phyloP scores from a whole-genome alignment of 35 echinoderm and acorn worm species.

The Holothuria glaberrima region DNA sequence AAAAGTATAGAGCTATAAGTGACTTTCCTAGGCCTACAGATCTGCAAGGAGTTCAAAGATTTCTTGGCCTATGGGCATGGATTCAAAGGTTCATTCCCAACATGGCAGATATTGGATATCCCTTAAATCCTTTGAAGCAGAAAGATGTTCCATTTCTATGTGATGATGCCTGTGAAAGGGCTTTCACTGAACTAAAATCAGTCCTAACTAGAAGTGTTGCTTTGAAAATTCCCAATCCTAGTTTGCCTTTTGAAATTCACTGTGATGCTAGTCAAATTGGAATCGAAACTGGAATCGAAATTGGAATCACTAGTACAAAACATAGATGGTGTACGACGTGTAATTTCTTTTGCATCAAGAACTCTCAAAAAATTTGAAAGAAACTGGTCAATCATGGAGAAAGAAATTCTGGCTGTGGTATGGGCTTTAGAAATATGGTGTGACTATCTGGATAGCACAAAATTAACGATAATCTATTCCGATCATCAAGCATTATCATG shows the following conservation, averaged over 20 bases:
- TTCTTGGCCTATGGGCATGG: conserved; percentile 27
- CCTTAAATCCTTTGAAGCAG: background rate
- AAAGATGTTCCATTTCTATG: conserved; percentile 18
- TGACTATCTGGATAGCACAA: conserved; percentile 43
- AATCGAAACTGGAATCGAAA: too few species aligned
- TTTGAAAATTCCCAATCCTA: conserved; percentile 23
- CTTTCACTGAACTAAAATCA: background rate
- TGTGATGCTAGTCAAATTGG: conserved; percentile 53
- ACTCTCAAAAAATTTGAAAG: conserved; percentile 19
- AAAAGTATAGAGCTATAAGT: conserved; percentile 38
- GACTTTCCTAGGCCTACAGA: background rate
- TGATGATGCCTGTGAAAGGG: conserved; percentile 13
- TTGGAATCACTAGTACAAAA: conserved; percentile 25
- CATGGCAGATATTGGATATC: conserved; percentile 25
- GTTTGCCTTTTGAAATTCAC: conserved; percentile 42
- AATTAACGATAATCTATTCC: conserved; percentile 13
- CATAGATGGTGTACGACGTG: conserved; percentile 5
- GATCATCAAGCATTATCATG: conserved; percentile 38
- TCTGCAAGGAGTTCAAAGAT: conserved; percentile 34
- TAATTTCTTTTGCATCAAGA: conserved; percentile 43
- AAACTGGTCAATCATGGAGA: conserved; percentile 21
- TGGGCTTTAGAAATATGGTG: conserved; percentile 38
- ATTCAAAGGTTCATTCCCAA: conserved; percentile 31
- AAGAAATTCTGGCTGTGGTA: conserved; percentile 23
- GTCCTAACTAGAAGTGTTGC: background rate